Evolutionary conservation across 2,888 invertebrate genomes (phyloP).

Genomic region (Chironomus riparius): DNA sequence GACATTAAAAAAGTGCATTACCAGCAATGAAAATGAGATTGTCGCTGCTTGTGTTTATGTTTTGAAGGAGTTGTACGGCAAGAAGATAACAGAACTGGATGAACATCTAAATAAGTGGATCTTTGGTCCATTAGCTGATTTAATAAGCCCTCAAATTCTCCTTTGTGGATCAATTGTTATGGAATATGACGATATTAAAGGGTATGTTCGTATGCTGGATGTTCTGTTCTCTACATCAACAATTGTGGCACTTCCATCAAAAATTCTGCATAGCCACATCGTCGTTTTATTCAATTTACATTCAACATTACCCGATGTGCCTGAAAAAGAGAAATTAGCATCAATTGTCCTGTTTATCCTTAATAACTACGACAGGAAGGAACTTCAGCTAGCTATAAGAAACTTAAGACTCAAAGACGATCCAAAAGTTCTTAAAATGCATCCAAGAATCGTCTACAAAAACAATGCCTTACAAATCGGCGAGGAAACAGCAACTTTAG

Average conservation of each 20-base stretch:
- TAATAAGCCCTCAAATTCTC: slow-evolving; percentile 34
- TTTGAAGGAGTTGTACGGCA: background rate
- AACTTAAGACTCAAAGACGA: background rate
- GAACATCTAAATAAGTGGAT: slow-evolving; percentile 29
- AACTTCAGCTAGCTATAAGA: slow-evolving; percentile 31
- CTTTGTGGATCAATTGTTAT: slow-evolving; percentile 36
- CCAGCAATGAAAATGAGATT: background rate
- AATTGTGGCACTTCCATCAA: slow-evolving; percentile 37
- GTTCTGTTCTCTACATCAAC: slow-evolving; percentile 38
- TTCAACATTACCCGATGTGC: slow-evolving; percentile 31
- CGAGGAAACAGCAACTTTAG: background rate
- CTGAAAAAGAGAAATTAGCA: slow-evolving; percentile 30
- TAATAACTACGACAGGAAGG: slow-evolving; percentile 34
- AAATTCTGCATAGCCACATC: slow-evolving; percentile 33
- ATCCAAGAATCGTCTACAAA: slow-evolving; percentile 28
- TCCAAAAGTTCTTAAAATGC: slow-evolving; percentile 30
- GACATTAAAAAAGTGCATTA: background rate
- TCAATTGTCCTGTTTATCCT: slow-evolving; percentile 35
- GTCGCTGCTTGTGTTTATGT: background rate
- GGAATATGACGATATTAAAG: slow-evolving; percentile 34
- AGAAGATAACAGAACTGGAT: slow-evolving; percentile 26
- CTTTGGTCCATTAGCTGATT: slow-evolving; percentile 30
- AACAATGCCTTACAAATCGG: slow-evolving; percentile 27
- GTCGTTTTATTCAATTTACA: slow-evolving; percentile 36
- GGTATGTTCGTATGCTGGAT: slow-evolving; percentile 33